Evolutionary conservation across 1,140 invertebrate genomes (phyloP), one percentile per base, ranked within the genome.

Genomic region (Drosophila neocordata): DNA sequence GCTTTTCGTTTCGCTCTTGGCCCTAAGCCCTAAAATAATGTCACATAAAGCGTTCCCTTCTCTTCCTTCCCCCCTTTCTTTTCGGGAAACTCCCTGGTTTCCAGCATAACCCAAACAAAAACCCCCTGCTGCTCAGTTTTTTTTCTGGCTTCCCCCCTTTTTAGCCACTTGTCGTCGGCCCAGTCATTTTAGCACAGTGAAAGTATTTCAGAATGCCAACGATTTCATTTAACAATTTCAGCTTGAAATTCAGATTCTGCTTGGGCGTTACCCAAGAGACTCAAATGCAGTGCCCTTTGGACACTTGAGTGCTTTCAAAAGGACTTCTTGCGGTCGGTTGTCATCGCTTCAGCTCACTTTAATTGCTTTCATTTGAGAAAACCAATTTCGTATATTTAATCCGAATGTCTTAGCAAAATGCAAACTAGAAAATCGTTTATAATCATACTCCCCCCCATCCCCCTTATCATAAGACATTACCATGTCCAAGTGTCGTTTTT

Each of bases 21-120:
- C 57, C 41, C 75, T 84, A 84, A 84, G 80, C 81, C 71, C 72
- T 35, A 38, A 84, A 68, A 84, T 84, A 84, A 84, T 85, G 64
- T 77, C 63, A 58, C 73, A 77, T 70, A 77, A 77, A 73, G 69
- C 58, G 59, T 12, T 12, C 27, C 4, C 9, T 56, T 22, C 5
- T 15, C 15, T 4, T 0, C n/a, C 6, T 13, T 13, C 5, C 1
- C 22, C 8, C n/a, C 53, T 56, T 27, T 4, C 4, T 24, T 24
- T 24, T 24, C 2, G 24, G 24, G 24, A 31, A 6, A 31, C 27
- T 31, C 27, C 27, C 3, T 3, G 27, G 5, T 31, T 31, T 9
- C 31, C 6, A 31, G 27, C 13, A 44, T 18, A 44, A 44, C 13
- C 41, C 38, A n/a, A 41, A 41, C 13, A 44, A 31, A 18, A 31